Evolutionary conservation across 2,888 invertebrate genomes (phyloP), one percentile per base, ranked within the genome.

Genomic region (Xestoiulus laeticollis): DNA sequence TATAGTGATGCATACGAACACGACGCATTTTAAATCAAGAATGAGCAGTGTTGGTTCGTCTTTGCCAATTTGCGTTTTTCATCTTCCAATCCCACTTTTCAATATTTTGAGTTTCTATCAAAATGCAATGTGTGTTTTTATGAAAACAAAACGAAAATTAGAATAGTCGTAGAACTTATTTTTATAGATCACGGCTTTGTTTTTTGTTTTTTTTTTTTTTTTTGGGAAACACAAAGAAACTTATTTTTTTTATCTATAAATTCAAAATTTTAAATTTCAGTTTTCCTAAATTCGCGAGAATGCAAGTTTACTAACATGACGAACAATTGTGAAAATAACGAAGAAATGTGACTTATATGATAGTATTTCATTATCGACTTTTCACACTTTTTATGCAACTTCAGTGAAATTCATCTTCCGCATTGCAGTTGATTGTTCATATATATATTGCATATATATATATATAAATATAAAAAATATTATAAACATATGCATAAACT

Each of bases 341-440:
- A 78, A 26, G 78, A 78, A 78, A 78, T 26, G 78, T 78, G 78
- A 78, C 78, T 78, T 78, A 78, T 78, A 78, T 14, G 78, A 30
- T 78, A 78, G 78, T 78, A 78, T 78, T 78, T 78, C 78, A 78
- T 78, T 30, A 78, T 78, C 78, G 16, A 78, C 78, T 26, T 78
- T 78, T 78, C 78, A 78, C 59, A 22, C 78, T 78, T 78, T 78
- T 78, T 78, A 78, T 78, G 78, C 78, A 78, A 78, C 78, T 78
- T 78, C 78, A 78, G 30, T 78, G 78, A 78, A 78, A 78, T 30
- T 78, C 78, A 78, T 78, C 78, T 78, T 78, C 78, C 78, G 78
- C 78, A 78, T 78, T 78, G 78, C 78, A 78, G 78, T 78, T 78
- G 78, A 30, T 78, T 32, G 78, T 78, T 78, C 78, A 78, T 30